These are phyloP conservation scores for Hydractinia echinata DNA, from an alignment of 30 jellyfish, hydroid and myxozoan genomes.

Conservation along the genomic window DNA sequence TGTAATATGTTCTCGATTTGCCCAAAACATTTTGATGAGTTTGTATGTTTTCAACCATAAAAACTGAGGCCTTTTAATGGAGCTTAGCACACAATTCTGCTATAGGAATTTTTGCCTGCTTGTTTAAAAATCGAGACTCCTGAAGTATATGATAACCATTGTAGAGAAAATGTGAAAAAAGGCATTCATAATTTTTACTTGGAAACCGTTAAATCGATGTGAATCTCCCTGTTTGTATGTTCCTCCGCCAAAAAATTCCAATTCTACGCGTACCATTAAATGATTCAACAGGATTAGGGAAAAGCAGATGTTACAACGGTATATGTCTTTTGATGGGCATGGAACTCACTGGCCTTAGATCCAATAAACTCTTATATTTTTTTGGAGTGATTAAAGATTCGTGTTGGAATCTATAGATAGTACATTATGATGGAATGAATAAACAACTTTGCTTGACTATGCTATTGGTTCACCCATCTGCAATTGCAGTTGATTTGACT, in stretches of 20 bases:
- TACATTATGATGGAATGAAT: constrained; percentile 4
- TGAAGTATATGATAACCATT: too few relatives aligned
- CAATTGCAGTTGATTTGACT: constrained; percentile 83
- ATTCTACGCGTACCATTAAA: background rate
- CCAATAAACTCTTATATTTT: constrained; percentile 10
- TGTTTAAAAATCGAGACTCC: too few relatives aligned
- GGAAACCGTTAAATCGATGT: background rate
- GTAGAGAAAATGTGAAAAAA: too few relatives aligned
- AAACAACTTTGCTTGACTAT: constrained; percentile 34
- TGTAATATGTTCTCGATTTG: too few relatives aligned
- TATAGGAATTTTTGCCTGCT: too few relatives aligned
- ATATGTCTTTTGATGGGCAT: constrained; percentile 4
- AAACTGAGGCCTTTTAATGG: too few relatives aligned
- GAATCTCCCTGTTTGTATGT: constrained; percentile 4
- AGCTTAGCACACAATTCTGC: too few relatives aligned
- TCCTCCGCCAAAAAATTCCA: background rate
- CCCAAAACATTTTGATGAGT: too few relatives aligned
- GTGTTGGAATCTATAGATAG: background rate
- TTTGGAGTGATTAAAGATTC: background rate
- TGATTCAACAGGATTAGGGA: background rate
- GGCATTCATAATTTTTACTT: too few relatives aligned
- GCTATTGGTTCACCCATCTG: constrained; percentile 55
- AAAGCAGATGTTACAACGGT: background rate
- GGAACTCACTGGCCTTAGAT: constrained; percentile 26
- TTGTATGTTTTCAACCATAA: too few relatives aligned